Evolutionary conservation across 2,888 invertebrate species (phyloP).

Genomic region (Imbricaverruca yamaguchii): DNA sequence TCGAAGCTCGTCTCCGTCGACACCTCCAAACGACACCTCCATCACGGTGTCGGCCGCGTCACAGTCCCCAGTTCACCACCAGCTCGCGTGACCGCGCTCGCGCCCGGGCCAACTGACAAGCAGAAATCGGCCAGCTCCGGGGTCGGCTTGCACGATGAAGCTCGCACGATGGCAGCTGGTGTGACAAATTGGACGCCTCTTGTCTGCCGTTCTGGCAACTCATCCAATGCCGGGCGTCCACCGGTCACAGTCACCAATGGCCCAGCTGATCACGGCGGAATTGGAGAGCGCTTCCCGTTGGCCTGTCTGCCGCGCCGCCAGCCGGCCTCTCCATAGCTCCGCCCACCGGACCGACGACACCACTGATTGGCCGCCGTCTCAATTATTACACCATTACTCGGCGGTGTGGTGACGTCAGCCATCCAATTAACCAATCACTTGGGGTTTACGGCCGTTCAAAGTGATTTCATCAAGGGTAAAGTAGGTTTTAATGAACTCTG

Average conservation of each 20-base stretch:
- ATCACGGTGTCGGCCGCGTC: not conserved
- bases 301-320: not conserved
- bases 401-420: not conserved
- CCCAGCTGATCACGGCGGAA: not conserved
- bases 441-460: conserved; percentile 6
- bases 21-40: not conserved
- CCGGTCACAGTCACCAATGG: not conserved
- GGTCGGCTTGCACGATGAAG: not conserved
- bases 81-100: not conserved
- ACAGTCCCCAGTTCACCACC: too few species aligned
- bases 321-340: not conserved
- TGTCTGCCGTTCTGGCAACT: not conserved
- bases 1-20: not conserved
- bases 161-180: not conserved
- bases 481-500: conserved; percentile 15
- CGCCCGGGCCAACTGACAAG: not conserved
- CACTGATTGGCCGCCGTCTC: not conserved
- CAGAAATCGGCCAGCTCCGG: not conserved
- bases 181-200: not conserved
- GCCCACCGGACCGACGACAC: not conserved
- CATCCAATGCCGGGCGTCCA: not conserved
- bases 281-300: not conserved
- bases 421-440: conserved; percentile 10
- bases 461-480: not conserved
- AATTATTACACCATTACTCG: conserved; percentile 12